Evolutionary conservation across 2,113 vertebrate species (phyloP).

Genomic region (Saimiri boliviensis): DNA sequence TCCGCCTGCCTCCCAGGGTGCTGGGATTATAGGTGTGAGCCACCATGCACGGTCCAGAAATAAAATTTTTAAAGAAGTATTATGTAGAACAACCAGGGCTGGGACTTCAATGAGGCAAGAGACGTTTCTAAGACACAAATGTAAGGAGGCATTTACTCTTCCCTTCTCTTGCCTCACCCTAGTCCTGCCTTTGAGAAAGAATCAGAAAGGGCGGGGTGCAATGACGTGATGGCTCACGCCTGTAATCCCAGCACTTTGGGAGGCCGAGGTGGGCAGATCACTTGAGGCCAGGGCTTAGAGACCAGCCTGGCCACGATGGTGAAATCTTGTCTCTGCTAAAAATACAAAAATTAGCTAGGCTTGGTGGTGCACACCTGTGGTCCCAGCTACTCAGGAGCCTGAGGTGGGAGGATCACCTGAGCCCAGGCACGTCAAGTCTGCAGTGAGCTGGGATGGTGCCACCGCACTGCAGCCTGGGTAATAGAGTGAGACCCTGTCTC

Average conservation of each 20-base stretch:
- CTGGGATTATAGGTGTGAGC: too few species aligned
- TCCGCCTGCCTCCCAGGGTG: too few species aligned
- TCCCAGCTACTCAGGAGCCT: neutral
- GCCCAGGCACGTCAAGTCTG: neutral
- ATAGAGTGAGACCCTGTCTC: neutral
- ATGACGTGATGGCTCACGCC: neutral
- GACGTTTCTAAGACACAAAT: neutral
- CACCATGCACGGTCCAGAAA: neutral
- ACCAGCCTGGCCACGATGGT: neutral
- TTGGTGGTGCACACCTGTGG: neutral
- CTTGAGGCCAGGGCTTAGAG: neutral
- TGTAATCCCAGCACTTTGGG: neutral
- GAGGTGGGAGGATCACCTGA: neutral
- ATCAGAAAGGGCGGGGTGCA: neutral
- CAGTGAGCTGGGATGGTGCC: neutral
- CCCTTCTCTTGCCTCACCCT: neutral
- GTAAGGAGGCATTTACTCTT: neutral
- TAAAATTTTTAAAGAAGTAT: neutral
- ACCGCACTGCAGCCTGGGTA: neutral
- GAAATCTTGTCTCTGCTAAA: neutral
- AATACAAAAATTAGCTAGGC: neutral
- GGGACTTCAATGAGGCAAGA: neutral
- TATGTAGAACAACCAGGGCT: neutral
- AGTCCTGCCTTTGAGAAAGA: neutral
- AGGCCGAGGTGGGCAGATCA: neutral